Conservation (phyloP, 2,113 vertebrate species). For the Coregonus clupeaformis region DNA sequence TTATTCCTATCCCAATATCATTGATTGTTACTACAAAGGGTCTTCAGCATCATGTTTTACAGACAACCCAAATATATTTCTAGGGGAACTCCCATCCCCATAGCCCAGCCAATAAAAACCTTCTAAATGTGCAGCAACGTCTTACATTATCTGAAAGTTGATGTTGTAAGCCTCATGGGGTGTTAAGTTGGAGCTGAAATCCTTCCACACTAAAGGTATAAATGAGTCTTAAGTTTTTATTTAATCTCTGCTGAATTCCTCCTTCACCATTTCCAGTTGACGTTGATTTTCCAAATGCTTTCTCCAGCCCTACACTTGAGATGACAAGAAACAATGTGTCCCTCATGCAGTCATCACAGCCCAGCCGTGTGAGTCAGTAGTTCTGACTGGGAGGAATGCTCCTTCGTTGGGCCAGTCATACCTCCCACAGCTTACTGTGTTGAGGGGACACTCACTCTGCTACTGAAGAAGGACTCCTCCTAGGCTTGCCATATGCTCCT, state of each 20-base stretch:
- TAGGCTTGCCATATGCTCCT: background rate
- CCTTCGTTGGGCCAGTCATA: background rate
- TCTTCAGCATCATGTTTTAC: too few species aligned
- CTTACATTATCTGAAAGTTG: too few species aligned
- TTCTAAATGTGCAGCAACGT: too few species aligned
- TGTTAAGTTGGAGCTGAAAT: too few species aligned
- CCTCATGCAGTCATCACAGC: background rate
- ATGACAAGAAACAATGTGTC: background rate
- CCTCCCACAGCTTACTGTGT: slow-evolving; percentile 2
- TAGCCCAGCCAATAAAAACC: too few species aligned
- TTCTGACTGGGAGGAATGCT: slow-evolving; percentile 15
- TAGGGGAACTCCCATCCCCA: too few species aligned
- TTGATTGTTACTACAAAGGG: too few species aligned
- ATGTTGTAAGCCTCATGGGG: too few species aligned
- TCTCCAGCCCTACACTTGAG: background rate
- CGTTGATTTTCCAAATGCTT: slow-evolving; percentile 22
- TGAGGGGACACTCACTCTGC: background rate
- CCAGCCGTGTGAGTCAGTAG: slow-evolving; percentile 21
- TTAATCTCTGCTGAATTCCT: slow-evolving; percentile 20
- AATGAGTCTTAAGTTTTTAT: slow-evolving; percentile 1
- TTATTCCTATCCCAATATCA: too few species aligned
- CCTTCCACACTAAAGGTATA: background rate
- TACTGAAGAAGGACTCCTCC: background rate
- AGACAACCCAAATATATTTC: too few species aligned
- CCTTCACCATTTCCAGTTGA: slow-evolving; percentile 1